Conservation (phyloP, 2,113 vertebrate species). For the Corydoras maculifer region DNA sequence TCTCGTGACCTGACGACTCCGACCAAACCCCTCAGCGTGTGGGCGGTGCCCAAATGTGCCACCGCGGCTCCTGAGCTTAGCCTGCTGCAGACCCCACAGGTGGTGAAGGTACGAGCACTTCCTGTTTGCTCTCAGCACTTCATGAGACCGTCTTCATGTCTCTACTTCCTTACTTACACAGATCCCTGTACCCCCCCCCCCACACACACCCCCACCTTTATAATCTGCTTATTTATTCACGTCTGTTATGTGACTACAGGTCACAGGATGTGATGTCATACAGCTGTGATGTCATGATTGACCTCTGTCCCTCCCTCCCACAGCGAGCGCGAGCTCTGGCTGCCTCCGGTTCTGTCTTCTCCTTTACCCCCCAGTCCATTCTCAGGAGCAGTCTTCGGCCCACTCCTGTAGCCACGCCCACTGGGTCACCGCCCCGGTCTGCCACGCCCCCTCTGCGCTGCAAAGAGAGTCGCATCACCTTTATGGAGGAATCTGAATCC, state of each 20-base stretch:
- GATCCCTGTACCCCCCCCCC: no score
- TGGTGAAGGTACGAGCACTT: slow-evolving; percentile 79
- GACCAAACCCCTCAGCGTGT: slow-evolving; percentile 52
- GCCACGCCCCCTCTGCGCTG: slow-evolving; percentile 73
- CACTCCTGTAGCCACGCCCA: slow-evolving; percentile 80
- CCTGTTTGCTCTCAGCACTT: neutral
- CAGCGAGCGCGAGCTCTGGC: slow-evolving; percentile 83
- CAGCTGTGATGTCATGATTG: no score
- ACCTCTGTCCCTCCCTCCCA: slow-evolving; percentile 32
- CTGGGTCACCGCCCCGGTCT: slow-evolving; percentile 79
- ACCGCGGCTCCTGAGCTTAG: slow-evolving; percentile 72
- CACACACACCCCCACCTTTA: no score
- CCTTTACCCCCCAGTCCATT: slow-evolving; percentile 88
- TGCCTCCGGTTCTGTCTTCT: slow-evolving; percentile 70
- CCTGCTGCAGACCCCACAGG: slow-evolving; percentile 81
- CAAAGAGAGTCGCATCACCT: slow-evolving; percentile 85
- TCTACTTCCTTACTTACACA: neutral
- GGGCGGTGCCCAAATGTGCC: slow-evolving; percentile 52
- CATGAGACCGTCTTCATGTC: neutral
- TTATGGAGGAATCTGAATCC: slow-evolving; percentile 67
- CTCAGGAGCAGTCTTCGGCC: slow-evolving; percentile 81
- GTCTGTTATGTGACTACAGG: no score
- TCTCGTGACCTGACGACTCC: slow-evolving; percentile 56
- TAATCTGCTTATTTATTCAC: no score
- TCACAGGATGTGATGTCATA: no score